Base-by-base conservation (phyloP, 2,797 vertebrate species). In the Syngnathus rostellatus region DNA sequence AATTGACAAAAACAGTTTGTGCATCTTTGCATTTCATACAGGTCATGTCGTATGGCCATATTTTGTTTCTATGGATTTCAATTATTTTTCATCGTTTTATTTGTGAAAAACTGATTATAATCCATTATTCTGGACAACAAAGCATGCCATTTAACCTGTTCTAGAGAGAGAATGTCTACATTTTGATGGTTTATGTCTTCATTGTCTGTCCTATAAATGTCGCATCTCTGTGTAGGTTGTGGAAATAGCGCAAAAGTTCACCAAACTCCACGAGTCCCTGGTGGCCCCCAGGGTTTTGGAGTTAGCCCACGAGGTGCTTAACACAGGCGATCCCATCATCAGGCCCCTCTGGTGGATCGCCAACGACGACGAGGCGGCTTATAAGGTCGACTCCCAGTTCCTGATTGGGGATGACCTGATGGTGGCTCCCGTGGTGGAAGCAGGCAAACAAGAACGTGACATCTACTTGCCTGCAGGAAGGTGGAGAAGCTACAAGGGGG, bases 271-370 rank as follows among this genome's bases (percentile, higher is more conserved):
- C 0, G 89, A 94, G 75, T 91, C 90, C 0, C 84, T 97, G 12
- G 95, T 98, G 73, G 93, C 94, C 1, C 95, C 95, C 0, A 88
- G 94, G 8, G 82, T 98, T 72, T 86, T 98, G 2, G 92, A 96
- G 79, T 90, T 97, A 72, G 95, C 95, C 0, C 86, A 91, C 0
- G 93, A 97, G 74, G 91, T 94, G 60, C 90, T 93, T 0, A 75
- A 92, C 66, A 96, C 94, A 0, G 95, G 95, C 0, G 94, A 96
- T 80, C 94, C 95, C 60, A 96, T 98, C 72, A 93, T 98, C 69
- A 90, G 95, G 16, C 95, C 96, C 55, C 91, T 98, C 50, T 98
- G 96, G 96, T 98, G 96, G 96, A 94, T 97, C 43, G 94, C 95
- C 0, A 94, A 90, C 0, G 82, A 86, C 0, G 95, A 98, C 0